Conservation (phyloP, 2,888 invertebrate genomes). For the Trichogramma evanescens region DNA sequence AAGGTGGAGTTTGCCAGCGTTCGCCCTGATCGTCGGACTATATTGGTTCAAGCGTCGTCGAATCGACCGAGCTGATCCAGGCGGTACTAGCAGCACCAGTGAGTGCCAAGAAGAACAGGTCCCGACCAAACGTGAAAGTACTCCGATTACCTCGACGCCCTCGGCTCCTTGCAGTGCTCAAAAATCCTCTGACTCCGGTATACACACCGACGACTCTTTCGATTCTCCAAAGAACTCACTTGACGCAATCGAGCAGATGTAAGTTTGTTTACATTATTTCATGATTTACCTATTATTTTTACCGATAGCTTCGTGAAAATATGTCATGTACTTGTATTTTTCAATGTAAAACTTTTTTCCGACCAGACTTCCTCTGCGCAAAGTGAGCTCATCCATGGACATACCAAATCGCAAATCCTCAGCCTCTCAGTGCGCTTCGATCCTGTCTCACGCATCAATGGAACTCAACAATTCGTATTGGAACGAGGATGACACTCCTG, state of each 20-base stretch:
- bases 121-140: conserved; percentile 5
- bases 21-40: conserved; percentile 71
- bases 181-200: conserved; percentile 32
- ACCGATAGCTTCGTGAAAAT: no score
- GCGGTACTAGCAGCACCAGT: conserved; percentile 40
- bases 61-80: conserved; percentile 68
- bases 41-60: conserved; percentile 78
- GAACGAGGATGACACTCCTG: conserved; percentile 29
- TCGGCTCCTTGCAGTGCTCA: conserved; percentile 9
- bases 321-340: no score
- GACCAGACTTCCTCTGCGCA: conserved; percentile 14
- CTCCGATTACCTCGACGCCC: neutral
- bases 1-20: conserved; percentile 72
- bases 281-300: neutral
- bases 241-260: no score
- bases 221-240: conserved; percentile 20
- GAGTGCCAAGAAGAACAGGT: conserved; percentile 18
- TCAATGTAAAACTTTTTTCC: no score
- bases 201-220: conserved; percentile 33
- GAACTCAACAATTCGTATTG: conserved; percentile 25
- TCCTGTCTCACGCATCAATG: conserved; percentile 26
- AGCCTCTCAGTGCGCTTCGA: conserved; percentile 5
- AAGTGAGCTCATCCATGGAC: conserved; percentile 35
- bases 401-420: conserved; percentile 26
- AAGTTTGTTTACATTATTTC: conserved; percentile 3